Evolutionary conservation across 2,888 invertebrate species (phyloP), one percentile per base, ranked within the genome.

Genomic region (Subacronicta megacephala): DNA sequence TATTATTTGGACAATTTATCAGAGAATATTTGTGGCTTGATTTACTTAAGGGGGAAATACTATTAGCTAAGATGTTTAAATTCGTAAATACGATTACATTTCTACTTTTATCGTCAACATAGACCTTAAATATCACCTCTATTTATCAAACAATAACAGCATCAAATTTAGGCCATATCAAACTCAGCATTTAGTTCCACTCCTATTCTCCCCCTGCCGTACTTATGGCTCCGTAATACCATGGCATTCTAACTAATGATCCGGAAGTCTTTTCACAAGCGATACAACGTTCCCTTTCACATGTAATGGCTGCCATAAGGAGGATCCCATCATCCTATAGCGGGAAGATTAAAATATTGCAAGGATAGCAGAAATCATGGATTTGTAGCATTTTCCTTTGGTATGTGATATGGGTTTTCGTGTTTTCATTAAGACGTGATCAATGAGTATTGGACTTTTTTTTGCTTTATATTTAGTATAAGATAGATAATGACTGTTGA

Each of bases 211-310:
- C 13, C 20, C 35, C 18, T 9, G 13, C 44, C 16, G 31, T 36
- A 54, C 33, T 41, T 49, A 37, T 33, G 35, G 18, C 31, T 6
- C 17, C 33, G 10, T 51, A 47, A 44, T 23, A 52, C 31, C 43
- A 33, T 18, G 15, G 47, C 31, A 17, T 33, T 31, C 13, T 40
- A 57, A 35, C 52, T 71, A 75, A 73, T 72, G 76, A 57, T 13
- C 16, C 59, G 70, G 76, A 72, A 75, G 64, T 63, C 66, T 60
- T 66, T 70, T 75, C 70, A 72, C 13, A 51, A 33, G 42, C 62
- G 73, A 75, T 70, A 70, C 68, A 59, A 52, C 41, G 43, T 37
- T 47, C 55, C 43, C 26, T 54, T 71, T 67, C 35, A 55, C 40
- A 44, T 51, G 45, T 70, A 62, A 70, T 70, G 50, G 51, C 10